Percentiles rank a stretch among this genome's conserved stretches.
These are phyloP conservation scores for Carterocephalus palaemon DNA, from an alignment of 2,888 invertebrate genomes.

Conservation along the genomic window DNA sequence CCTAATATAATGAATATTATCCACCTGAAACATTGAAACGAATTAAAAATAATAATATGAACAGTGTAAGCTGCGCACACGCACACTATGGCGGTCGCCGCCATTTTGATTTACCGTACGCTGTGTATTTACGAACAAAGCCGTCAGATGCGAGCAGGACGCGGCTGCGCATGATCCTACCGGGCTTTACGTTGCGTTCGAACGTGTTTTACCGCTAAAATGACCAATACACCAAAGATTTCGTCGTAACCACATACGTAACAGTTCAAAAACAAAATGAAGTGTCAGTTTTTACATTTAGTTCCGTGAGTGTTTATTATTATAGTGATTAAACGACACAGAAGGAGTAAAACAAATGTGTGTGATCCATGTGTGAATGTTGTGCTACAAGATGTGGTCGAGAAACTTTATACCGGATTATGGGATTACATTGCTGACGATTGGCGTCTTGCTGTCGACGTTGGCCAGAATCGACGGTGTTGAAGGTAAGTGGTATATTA, in stretches of 20 bases:
- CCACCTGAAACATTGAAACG: constrained; percentile 28
- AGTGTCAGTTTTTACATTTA: constrained; percentile 75
- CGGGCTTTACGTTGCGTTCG: constrained; percentile 60
- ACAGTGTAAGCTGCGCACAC: constrained; percentile 58
- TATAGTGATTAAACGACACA: constrained; percentile 67
- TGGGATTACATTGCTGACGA: constrained; percentile 80
- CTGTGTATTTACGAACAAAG: constrained; percentile 78
- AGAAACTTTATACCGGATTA: constrained; percentile 83
- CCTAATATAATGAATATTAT: constrained; percentile 33
- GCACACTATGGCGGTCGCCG: constrained; percentile 63
- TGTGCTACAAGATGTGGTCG: constrained; percentile 83
- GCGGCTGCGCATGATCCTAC: constrained; percentile 75
- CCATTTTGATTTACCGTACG: constrained; percentile 78
- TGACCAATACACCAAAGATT: constrained; percentile 61
- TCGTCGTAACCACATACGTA: constrained; percentile 66
- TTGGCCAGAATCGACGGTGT: constrained; percentile 73
- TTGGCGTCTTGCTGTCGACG: constrained; percentile 66
- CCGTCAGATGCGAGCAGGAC: constrained; percentile 78
- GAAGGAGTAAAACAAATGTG: constrained; percentile 77
- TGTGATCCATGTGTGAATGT: constrained; percentile 79
- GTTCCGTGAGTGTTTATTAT: constrained; percentile 76
- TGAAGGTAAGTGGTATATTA: constrained; percentile 76
- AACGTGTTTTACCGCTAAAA: constrained; percentile 77
- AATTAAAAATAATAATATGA: constrained; percentile 39
- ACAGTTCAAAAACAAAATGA: constrained; percentile 76